These are phyloP conservation scores for Hyalella azteca DNA, from an alignment of 2,888 invertebrate genomes.

Conservation along the genomic window DNA sequence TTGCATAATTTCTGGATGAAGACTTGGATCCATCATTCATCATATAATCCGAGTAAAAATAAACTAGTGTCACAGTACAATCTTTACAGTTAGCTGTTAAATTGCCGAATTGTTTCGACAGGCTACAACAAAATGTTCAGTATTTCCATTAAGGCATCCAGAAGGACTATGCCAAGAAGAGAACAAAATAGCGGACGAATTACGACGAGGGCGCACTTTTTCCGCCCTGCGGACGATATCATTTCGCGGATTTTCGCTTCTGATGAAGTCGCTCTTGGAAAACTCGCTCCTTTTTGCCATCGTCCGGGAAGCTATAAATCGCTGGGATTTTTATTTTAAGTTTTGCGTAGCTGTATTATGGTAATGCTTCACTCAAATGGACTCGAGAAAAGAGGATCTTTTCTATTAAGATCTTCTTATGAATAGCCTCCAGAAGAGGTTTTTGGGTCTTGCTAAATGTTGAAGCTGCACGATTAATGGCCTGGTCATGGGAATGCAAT, in stretches of 20 bases:
- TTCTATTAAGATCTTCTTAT: slow-evolving; percentile 5
- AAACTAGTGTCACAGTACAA: too few relatives aligned
- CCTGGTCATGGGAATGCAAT: background rate
- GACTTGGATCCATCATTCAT: too few relatives aligned
- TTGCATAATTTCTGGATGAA: too few relatives aligned
- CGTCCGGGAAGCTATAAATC: slow-evolving; percentile 20
- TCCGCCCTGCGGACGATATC: slow-evolving; percentile 2
- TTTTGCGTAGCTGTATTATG: slow-evolving; percentile 5
- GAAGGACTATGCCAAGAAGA: background rate
- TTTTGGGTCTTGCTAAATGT: background rate
- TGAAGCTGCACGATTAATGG: background rate
- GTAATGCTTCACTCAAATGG: background rate
- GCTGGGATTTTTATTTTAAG: background rate
- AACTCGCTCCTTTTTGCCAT: slow-evolving; percentile 19
- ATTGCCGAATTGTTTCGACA: too few relatives aligned
- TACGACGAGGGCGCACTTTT: background rate
- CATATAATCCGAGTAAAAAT: too few relatives aligned
- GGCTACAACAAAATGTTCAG: too few relatives aligned
- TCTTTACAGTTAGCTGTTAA: too few relatives aligned
- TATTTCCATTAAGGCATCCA: background rate
- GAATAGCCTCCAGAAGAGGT: background rate
- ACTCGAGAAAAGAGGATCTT: background rate
- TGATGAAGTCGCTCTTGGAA: slow-evolving; percentile 20
- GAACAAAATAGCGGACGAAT: slow-evolving; percentile 2
- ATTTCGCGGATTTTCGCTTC: slow-evolving; percentile 30